Base-by-base conservation (phyloP, 1,140 invertebrate species). In the Lanistes nyassanus region DNA sequence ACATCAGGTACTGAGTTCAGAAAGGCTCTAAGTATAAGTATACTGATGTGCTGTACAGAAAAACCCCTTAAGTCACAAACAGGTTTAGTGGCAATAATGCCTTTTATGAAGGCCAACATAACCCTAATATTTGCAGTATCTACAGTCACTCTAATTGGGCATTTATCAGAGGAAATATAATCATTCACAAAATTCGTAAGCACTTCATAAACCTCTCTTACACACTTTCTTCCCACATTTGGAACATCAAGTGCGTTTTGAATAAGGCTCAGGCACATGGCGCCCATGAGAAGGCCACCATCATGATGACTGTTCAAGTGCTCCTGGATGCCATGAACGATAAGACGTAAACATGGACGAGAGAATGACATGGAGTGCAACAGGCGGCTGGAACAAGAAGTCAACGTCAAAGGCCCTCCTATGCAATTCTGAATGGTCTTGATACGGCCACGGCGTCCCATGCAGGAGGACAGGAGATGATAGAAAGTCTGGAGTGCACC, bases 1-100 rank as follows among this genome's bases (percentile, higher is more conserved):
- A 37, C 31, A 19, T 79, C 70, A 23, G 78, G 76, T 58, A 82
- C 56, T 53, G 75, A 76, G 6, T 79, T 74, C 16, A 84, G 60
- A 72, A 84, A 84, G 13, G 72, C 67, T 70, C 79, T 79, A 31
- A 84, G 34, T 16, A 82, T 31, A n/a, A 81, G 42, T 31, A 76
- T 74, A 71, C 74, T 60, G 1, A 82, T 34, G 36, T 75, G 64
- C 26, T 56, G 34, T 21, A 79, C 42, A n/a, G 76, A 68, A 26
- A n/a, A 19, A 21, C 47, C 47, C 56, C 73, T 72, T 34, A 78
- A 66, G 34, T 58, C 65, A 74, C 75, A 69, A 9, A 81, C 58
- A 31, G 75, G 60, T 58, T 82, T 83, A 2, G 81, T 39, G 19
- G 37, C 26, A 11, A 82, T 26, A 19, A 83, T 66, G 60, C 76